A percentile compares a stretch with the other conserved stretches of the same genome.
phyloP scores from a whole-genome alignment of 2,113 vertebrate species.

The Colaptes auratus region DNA sequence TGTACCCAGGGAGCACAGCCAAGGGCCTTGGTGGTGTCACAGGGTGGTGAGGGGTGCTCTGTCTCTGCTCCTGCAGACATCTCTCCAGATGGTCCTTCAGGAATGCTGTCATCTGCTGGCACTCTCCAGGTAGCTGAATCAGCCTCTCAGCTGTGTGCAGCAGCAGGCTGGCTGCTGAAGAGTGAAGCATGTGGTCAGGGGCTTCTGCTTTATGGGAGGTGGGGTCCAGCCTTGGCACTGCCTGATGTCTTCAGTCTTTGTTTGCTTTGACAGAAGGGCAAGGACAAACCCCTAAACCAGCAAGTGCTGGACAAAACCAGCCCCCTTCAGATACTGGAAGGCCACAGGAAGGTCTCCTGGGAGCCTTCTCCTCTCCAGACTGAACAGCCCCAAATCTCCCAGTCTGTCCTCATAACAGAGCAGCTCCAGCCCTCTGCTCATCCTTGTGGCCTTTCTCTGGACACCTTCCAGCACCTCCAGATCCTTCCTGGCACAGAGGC shows the following conservation, averaged over 20 bases:
- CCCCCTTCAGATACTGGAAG: too few relatives aligned
- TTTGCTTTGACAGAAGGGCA: neutral
- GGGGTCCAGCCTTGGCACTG: neutral
- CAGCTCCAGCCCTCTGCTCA: too few relatives aligned
- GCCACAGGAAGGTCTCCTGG: too few relatives aligned
- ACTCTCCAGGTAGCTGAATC: neutral
- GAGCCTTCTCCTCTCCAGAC: too few relatives aligned
- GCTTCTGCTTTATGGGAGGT: neutral
- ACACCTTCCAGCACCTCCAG: too few relatives aligned
- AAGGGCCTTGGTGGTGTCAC: neutral
- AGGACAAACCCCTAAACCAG: neutral
- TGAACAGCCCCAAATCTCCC: too few relatives aligned
- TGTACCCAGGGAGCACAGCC: neutral
- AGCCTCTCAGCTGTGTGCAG: neutral
- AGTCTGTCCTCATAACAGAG: too few relatives aligned
- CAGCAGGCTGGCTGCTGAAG: neutral
- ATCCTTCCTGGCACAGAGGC: too few relatives aligned
- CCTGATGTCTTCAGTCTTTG: fast-evolving
- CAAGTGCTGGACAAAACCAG: too few relatives aligned
- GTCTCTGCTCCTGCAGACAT: neutral
- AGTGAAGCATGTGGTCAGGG: fast-evolving
- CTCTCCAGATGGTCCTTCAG: neutral
- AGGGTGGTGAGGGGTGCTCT: neutral
- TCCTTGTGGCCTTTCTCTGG: too few relatives aligned
- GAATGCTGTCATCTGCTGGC: neutral